phyloP scores from a whole-genome alignment of 2,797 vertebrate species.

The Rhinophrynus dorsalis region DNA sequence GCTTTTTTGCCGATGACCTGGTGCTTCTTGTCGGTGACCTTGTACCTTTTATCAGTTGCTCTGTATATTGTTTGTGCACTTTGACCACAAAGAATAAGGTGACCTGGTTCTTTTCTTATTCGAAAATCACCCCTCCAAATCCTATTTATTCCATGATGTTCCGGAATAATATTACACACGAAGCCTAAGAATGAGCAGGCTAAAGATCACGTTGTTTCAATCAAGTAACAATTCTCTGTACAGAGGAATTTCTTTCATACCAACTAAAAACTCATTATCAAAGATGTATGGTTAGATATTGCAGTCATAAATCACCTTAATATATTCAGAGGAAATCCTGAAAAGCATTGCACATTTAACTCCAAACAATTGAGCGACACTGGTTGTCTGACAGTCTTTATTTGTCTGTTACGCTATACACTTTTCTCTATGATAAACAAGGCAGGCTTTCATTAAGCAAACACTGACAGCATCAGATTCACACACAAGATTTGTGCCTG shows the following conservation, averaged over 20 bases:
- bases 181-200: neutral
- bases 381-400: neutral
- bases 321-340: constrained; percentile 10
- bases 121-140: too few relatives aligned
- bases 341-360: constrained; percentile 9
- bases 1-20: too few relatives aligned
- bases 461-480: neutral
- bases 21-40: too few relatives aligned
- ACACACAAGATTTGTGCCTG: neutral
- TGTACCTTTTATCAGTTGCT: too few relatives aligned
- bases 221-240: constrained; percentile 10
- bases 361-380: neutral
- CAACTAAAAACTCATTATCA: constrained; percentile 38
- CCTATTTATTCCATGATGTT: neutral
- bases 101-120: too few relatives aligned
- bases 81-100: too few relatives aligned
- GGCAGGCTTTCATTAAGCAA: constrained; percentile 25
- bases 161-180: constrained; percentile 6
- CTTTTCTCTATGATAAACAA: too few relatives aligned
- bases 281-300: constrained; percentile 24
- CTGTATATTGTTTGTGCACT: too few relatives aligned
- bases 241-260: constrained; percentile 17
- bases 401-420: too few relatives aligned
- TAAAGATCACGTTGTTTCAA: constrained; percentile 40
- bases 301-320: constrained; percentile 28